Percentiles rank a stretch among this genome's conserved stretches.
Evolutionary conservation across 1,140 invertebrate genomes (phyloP).

Genomic region (Cardiocondyla obscurior): DNA sequence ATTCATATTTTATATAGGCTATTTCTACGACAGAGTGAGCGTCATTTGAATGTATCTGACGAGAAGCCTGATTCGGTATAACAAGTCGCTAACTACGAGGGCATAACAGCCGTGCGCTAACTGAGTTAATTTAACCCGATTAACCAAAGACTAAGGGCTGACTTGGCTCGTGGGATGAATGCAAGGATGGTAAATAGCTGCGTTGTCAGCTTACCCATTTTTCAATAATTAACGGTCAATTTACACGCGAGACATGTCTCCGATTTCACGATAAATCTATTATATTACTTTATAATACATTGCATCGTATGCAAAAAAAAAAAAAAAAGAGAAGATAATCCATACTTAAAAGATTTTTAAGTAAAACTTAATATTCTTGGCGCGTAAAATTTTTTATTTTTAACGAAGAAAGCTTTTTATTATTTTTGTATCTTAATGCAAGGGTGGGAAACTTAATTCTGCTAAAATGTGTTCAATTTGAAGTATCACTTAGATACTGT

Average conservation of each 20-base stretch:
- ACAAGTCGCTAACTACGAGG: constrained; percentile 74
- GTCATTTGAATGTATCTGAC: constrained; percentile 30
- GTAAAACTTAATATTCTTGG: neutral
- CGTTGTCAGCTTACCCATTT: constrained; percentile 75
- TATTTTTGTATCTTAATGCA: neutral
- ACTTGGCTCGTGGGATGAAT: constrained; percentile 69
- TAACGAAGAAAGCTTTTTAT: neutral
- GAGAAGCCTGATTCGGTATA: constrained; percentile 62
- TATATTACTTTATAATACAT: too few relatives aligned
- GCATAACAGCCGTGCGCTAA: constrained; percentile 72
- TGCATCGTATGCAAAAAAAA: too few relatives aligned
- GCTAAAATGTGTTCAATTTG: neutral
- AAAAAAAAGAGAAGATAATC: too few relatives aligned
- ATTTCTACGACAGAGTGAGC: neutral
- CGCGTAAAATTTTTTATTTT: neutral
- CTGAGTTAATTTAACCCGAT: constrained; percentile 79
- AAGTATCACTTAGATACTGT: constrained; percentile 7
- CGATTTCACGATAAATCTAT: constrained; percentile 42
- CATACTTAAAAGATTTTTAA: neutral
- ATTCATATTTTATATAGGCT: neutral
- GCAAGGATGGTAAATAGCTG: constrained; percentile 64
- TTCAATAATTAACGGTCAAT: constrained; percentile 79
- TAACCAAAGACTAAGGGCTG: constrained; percentile 79
- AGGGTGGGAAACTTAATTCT: neutral
- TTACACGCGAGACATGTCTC: constrained; percentile 61